A percentile compares a stretch with the other conserved stretches of the same genome.
phyloP scores from a whole-genome alignment of 1,140 invertebrate species.

The Ericerus pela region DNA sequence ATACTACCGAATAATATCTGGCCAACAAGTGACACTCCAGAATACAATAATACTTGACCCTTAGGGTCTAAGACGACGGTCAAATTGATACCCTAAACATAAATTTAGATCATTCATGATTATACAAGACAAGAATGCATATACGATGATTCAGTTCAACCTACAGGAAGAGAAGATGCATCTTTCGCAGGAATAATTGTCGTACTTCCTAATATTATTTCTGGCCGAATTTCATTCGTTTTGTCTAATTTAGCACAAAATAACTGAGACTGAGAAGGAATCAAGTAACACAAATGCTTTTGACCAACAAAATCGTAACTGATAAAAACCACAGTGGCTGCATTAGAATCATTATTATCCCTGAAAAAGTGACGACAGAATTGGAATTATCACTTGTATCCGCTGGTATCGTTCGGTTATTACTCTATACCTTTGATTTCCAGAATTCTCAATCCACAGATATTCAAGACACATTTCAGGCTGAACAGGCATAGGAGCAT shows the following conservation, averaged over 20 bases:
- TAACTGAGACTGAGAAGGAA: constrained; percentile 47
- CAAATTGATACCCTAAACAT: constrained; percentile 54
- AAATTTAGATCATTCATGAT: constrained; percentile 17
- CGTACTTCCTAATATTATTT: constrained; percentile 57
- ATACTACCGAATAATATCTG: constrained; percentile 41
- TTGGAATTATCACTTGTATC: neutral
- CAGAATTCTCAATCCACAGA: constrained; percentile 64
- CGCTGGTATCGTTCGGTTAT: neutral
- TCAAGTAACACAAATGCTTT: constrained; percentile 65
- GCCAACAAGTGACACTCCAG: constrained; percentile 60
- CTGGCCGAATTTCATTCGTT: constrained; percentile 41
- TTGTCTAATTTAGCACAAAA: constrained; percentile 60
- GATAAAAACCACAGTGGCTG: constrained; percentile 63
- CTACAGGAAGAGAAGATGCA: constrained; percentile 56
- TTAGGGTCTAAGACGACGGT: constrained; percentile 63
- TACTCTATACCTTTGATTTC: constrained; percentile 31
- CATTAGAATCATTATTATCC: constrained; percentile 32
- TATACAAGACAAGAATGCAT: constrained; percentile 9
- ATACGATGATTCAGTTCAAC: constrained; percentile 14
- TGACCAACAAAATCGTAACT: constrained; percentile 69
- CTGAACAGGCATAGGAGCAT: constrained; percentile 48
- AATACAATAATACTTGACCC: constrained; percentile 69
- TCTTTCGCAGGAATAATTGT: constrained; percentile 62
- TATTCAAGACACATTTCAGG: constrained; percentile 76
- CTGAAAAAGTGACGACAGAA: constrained; percentile 24